Evolutionary conservation across 2,113 vertebrate genomes (phyloP).

Genomic region (Archocentrus centrarchus): DNA sequence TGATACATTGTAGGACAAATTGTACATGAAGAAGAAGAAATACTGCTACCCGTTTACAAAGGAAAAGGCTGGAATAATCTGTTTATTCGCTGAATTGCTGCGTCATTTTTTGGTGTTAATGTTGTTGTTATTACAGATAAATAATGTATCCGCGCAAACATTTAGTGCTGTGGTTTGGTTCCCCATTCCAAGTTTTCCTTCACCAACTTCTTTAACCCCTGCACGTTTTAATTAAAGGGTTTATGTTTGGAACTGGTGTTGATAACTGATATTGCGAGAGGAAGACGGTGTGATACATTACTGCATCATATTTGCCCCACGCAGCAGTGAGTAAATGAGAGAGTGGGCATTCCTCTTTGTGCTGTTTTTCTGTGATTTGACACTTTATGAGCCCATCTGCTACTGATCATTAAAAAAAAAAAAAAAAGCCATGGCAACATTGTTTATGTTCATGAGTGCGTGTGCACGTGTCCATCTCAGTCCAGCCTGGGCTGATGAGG

Average conservation of each 20-base stretch:
- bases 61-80: too few relatives aligned
- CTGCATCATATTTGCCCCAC: background rate
- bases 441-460: background rate
- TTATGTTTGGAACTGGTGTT: background rate
- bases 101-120: background rate
- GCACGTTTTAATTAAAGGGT: background rate
- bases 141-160: background rate
- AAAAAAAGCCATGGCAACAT: background rate
- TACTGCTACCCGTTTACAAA: too few relatives aligned
- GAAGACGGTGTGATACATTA: background rate
- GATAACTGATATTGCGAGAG: background rate
- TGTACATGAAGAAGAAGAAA: background rate
- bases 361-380: background rate
- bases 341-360: background rate
- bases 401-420: too few relatives aligned
- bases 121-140: background rate
- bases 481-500: slow-evolving; percentile 6
- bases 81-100: background rate
- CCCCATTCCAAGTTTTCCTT: background rate
- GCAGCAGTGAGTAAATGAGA: slow-evolving; percentile 6
- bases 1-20: background rate
- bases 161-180: background rate
- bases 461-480: background rate
- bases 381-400: background rate
- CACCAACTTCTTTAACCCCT: background rate